Evolutionary conservation across 2,113 vertebrate genomes (phyloP).

Genomic region (Thryonomys swinderianus): DNA sequence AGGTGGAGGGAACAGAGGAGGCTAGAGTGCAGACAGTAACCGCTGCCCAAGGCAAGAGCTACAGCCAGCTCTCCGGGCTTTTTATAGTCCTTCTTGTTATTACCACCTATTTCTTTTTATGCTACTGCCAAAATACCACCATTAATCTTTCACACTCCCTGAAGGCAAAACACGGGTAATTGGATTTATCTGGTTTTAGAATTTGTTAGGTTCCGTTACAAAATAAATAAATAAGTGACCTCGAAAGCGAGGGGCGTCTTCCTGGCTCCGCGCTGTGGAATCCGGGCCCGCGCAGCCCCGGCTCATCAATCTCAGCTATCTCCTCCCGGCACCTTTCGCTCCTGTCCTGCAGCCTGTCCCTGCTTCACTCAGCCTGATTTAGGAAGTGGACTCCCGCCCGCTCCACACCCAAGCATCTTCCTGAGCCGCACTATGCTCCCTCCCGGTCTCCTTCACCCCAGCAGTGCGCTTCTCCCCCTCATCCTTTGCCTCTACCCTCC

Average conservation of each 20-base stretch:
- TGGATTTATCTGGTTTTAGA: slow-evolving; percentile 91
- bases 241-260: neutral
- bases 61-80: slow-evolving; percentile 65
- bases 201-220: slow-evolving; percentile 85
- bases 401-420: neutral
- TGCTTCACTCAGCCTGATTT: slow-evolving; percentile 59
- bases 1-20: neutral
- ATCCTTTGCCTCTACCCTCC: neutral
- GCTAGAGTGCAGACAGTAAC: neutral
- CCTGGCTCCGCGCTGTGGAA: rapidly evolving
- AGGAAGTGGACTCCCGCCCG: neutral
- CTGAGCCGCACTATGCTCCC: neutral
- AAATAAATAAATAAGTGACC: slow-evolving; percentile 83
- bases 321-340: slow-evolving; percentile 22
- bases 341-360: neutral
- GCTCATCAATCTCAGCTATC: slow-evolving; percentile 54
- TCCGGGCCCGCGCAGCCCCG: neutral
- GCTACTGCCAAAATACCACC: slow-evolving; percentile 90
- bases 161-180: slow-evolving; percentile 90
- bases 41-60: slow-evolving; percentile 60
- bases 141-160: slow-evolving; percentile 90
- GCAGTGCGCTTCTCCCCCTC: neutral
- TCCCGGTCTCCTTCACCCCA: neutral
- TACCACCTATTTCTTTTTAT: slow-evolving; percentile 91
- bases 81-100: slow-evolving; percentile 87